phyloP scores from a whole-genome alignment of 2,888 invertebrate genomes.

The Caenorhabditis wallacei region DNA sequence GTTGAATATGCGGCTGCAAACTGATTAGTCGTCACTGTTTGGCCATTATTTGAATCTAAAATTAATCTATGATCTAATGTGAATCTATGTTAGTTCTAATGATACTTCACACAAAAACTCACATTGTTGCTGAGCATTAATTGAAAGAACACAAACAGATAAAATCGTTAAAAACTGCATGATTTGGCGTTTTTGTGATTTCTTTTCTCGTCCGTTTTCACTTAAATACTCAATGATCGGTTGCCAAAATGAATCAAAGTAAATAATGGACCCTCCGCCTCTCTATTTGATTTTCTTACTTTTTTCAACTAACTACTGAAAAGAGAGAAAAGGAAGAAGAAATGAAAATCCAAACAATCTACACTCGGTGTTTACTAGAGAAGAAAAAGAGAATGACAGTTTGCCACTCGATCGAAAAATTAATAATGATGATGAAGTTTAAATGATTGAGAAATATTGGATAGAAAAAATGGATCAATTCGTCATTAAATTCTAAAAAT shows the following conservation, averaged over 20 bases:
- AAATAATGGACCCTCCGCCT: slow-evolving; percentile 61
- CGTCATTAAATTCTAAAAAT: not conserved
- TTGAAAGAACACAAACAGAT: slow-evolving; percentile 14
- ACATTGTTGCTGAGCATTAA: slow-evolving; percentile 57
- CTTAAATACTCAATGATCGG: slow-evolving; percentile 62
- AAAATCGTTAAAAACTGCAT: slow-evolving; percentile 51
- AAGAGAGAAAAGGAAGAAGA: slow-evolving; percentile 24
- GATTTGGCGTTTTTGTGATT: slow-evolving; percentile 17
- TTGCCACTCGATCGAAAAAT: slow-evolving; percentile 53
- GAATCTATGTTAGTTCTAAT: slow-evolving; percentile 1
- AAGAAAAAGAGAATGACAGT: slow-evolving; percentile 43
- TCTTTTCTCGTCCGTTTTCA: slow-evolving; percentile 30
- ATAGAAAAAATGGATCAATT: slow-evolving; percentile 1
- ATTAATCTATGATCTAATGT: not conserved
- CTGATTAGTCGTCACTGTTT: slow-evolving; percentile 59
- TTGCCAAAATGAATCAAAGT: slow-evolving; percentile 67
- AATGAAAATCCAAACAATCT: slow-evolving; percentile 61
- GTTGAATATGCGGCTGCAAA: slow-evolving; percentile 57
- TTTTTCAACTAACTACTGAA: slow-evolving; percentile 42
- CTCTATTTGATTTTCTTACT: slow-evolving; percentile 60
- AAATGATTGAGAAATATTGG: slow-evolving; percentile 10
- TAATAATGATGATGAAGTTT: slow-evolving; percentile 44
- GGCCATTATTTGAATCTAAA: slow-evolving; percentile 57
- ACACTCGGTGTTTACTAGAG: slow-evolving; percentile 53
- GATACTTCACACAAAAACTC: slow-evolving; percentile 2